These are phyloP conservation scores for Pygoscelis antarcticus DNA, from an alignment of 2,113 vertebrate species.

Conservation along the genomic window DNA sequence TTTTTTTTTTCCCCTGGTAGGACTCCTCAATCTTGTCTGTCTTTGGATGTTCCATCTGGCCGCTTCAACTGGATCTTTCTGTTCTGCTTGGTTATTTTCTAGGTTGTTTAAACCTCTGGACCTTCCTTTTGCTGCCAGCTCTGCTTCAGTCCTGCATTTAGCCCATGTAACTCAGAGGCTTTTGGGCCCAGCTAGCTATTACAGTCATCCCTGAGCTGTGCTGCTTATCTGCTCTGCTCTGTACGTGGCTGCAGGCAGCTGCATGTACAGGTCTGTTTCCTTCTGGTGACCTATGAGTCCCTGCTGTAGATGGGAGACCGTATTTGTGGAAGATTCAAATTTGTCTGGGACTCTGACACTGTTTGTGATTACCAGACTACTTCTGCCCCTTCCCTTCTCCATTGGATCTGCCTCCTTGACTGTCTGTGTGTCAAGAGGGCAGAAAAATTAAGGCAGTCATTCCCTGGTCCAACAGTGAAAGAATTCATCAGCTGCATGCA, in stretches of 20 bases:
- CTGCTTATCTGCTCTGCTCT: not conserved
- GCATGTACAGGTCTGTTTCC: not conserved
- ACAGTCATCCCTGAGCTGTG: not conserved
- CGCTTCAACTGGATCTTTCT: not conserved
- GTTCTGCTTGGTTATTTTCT: not conserved
- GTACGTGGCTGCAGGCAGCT: not conserved
- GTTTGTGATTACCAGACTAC: not conserved
- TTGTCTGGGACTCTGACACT: not conserved
- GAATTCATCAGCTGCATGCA: not conserved
- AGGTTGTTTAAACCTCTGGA: not conserved
- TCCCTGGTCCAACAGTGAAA: not conserved
- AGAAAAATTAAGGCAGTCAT: not conserved
- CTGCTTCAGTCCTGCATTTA: not conserved
- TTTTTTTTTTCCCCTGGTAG: not conserved
- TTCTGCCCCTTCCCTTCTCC: not conserved
- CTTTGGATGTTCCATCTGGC: not conserved
- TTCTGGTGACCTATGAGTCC: not conserved
- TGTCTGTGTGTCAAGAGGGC: not conserved
- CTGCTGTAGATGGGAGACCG: not conserved
- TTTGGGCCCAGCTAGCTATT: not conserved
- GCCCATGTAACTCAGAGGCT: not conserved
- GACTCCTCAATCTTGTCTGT: not conserved
- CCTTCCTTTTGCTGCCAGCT: not conserved
- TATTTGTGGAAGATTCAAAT: not conserved
- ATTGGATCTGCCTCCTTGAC: not conserved